Base-by-base conservation (phyloP, 2,113 vertebrate genomes). In the Prolemur simus region DNA sequence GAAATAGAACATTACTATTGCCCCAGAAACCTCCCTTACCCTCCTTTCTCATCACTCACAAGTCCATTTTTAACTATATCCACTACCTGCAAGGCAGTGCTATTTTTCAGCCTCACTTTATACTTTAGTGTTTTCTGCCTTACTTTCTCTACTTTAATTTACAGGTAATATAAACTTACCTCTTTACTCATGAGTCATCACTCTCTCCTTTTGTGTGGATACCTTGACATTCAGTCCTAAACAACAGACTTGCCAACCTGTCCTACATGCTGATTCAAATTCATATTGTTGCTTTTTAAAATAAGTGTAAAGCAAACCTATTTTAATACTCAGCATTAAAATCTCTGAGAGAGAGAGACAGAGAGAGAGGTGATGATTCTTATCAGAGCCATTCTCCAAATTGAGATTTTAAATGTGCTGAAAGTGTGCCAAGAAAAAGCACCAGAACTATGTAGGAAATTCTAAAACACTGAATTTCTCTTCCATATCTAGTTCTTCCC, bases 351-450 rank as follows among this genome's bases (percentile, higher is more conserved):
- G 32, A 71, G 20, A 60, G 34, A 94, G n/a, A 64, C 27, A 71
- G 20, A 60, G 34, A 94, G n/a, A 66, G 32, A 66, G 17, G 27
- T 27, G 37, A 45, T 58, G 80, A 60, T 78, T 34, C 45, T 56
- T 21, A 2, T 64, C 52, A 49, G 64, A 81, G 58, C 45, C 85
- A 68, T 73, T 87, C 81, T 89, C 76, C 9, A 17, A 89, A 93
- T 6, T 66, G 71, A 91, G 69, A 96, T 90, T 96, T 95, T 81
- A 84, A 14, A 47, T 45, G 34, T 77, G 74, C 86, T 93, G 49
- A 84, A 78, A 68, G 45, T 49, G 14, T 87, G 42, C 74, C 85
- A 95, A 85, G 63, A 91, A 80, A 95, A 90, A 74, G 37, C 52
- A 47, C 8, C 71, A 77, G 88, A 95, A 73, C 11, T 25, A 56